phyloP scores from a whole-genome alignment of 2,113 vertebrate species.

The Diadophis punctatus region DNA sequence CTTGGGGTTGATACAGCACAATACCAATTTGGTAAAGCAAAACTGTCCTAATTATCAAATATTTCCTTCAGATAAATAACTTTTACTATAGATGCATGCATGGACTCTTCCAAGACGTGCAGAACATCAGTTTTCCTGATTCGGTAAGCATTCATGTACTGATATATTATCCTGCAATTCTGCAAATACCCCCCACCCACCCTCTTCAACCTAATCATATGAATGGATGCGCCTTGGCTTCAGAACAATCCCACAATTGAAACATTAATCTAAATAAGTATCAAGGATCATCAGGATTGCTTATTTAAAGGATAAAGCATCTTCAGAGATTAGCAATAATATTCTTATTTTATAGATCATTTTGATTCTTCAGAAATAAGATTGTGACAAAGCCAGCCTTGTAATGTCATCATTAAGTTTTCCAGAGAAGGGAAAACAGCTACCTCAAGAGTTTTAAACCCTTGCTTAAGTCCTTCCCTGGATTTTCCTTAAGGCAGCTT shows the following conservation, averaged over 20 bases:
- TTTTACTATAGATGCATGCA: not conserved
- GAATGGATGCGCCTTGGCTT: not conserved
- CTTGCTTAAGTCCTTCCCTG: not conserved
- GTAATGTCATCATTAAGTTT: not conserved
- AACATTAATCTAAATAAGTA: not conserved
- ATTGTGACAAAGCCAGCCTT: not conserved
- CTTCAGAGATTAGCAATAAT: not conserved
- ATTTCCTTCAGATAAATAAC: not conserved
- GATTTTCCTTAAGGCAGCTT: not conserved
- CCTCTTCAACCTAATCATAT: not conserved
- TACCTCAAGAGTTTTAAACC: not conserved
- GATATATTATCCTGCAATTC: not conserved
- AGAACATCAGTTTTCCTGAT: not conserved
- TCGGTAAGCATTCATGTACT: not conserved
- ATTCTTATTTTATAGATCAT: not conserved
- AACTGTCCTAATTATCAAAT: not conserved
- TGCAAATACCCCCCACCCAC: not conserved
- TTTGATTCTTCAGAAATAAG: not conserved
- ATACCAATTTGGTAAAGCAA: no score
- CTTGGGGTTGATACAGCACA: not conserved
- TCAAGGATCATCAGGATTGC: not conserved
- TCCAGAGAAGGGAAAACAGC: not conserved
- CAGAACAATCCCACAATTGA: not conserved
- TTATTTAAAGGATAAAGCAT: not conserved
- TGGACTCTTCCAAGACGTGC: not conserved